Evolutionary conservation across 2,888 invertebrate species (phyloP).

Genomic region (Anaspis maculata): DNA sequence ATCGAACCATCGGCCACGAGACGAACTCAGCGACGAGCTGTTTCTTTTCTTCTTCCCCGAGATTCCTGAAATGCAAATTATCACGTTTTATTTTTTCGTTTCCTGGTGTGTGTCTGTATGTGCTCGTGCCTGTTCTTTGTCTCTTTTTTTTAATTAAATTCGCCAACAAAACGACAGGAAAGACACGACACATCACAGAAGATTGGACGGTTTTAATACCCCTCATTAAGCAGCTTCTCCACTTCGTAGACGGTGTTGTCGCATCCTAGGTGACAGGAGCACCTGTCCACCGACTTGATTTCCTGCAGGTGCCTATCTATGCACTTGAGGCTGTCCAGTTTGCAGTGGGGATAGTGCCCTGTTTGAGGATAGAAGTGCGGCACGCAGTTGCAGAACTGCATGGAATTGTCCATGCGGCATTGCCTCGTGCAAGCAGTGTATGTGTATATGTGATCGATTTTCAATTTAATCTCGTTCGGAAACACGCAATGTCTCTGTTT

Average conservation of each 20-base stretch:
- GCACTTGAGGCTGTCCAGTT: slow-evolving; percentile 51
- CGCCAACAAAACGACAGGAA: too few species aligned
- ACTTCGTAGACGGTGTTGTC: slow-evolving; percentile 68
- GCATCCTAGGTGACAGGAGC: slow-evolving; percentile 65
- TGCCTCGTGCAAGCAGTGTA: slow-evolving; percentile 67
- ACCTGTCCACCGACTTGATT: slow-evolving; percentile 53
- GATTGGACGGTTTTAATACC: slow-evolving; percentile 32
- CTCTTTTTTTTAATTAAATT: too few species aligned
- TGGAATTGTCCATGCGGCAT: slow-evolving; percentile 60
- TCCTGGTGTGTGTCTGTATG: too few species aligned
- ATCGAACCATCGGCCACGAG: slow-evolving; percentile 71
- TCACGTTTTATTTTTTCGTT: too few species aligned
- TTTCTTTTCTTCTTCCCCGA: too few species aligned
- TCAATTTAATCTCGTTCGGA: slow-evolving; percentile 55
- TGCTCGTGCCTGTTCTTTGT: too few species aligned
- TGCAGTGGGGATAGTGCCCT: slow-evolving; percentile 48
- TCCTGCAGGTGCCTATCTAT: slow-evolving; percentile 46
- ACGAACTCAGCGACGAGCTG: slow-evolving; percentile 58
- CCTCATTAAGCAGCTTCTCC: slow-evolving; percentile 60
- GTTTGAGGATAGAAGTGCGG: slow-evolving; percentile 63
- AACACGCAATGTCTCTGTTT: slow-evolving; percentile 67
- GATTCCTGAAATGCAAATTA: too few species aligned
- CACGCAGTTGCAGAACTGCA: slow-evolving; percentile 58
- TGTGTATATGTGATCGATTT: slow-evolving; percentile 50
- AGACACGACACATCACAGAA: too few species aligned